Percentiles rank a stretch among this genome's conserved stretches.
Evolutionary conservation across 2,113 vertebrate genomes (phyloP).

Genomic region (Toxostoma redivivum): DNA sequence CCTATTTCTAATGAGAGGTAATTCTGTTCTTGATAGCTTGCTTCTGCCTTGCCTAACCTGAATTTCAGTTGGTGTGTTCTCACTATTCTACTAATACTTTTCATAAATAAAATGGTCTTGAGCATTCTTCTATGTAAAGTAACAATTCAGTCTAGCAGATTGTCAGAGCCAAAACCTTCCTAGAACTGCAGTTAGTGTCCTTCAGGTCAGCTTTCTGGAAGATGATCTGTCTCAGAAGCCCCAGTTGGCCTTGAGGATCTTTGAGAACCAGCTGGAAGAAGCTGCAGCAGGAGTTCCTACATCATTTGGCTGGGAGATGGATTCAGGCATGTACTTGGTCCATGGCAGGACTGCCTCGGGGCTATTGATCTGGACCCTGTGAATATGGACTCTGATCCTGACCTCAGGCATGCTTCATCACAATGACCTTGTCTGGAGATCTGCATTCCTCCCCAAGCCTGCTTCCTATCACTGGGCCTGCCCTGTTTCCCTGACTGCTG

Average conservation of each 20-base stretch:
- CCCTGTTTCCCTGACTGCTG: neutral
- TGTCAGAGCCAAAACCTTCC: neutral
- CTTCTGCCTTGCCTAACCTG: neutral
- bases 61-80: neutral
- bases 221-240: neutral
- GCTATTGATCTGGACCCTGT: neutral
- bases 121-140: neutral
- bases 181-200: neutral
- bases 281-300: neutral
- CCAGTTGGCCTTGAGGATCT: neutral
- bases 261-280: neutral
- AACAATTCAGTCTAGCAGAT: neutral
- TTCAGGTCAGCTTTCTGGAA: neutral
- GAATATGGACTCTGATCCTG: neutral
- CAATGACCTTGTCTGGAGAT: neutral
- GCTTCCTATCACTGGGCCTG: neutral
- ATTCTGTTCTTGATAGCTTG: neutral
- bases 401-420: neutral
- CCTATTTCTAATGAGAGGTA: neutral
- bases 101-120: neutral
- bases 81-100: neutral
- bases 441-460: neutral
- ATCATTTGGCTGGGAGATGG: accelerated
- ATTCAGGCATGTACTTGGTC: neutral
- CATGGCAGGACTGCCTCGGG: neutral